Evolutionary conservation across 2,113 vertebrate genomes (phyloP), one percentile per base, ranked within the genome.

Genomic region (Trichechus manatus): DNA sequence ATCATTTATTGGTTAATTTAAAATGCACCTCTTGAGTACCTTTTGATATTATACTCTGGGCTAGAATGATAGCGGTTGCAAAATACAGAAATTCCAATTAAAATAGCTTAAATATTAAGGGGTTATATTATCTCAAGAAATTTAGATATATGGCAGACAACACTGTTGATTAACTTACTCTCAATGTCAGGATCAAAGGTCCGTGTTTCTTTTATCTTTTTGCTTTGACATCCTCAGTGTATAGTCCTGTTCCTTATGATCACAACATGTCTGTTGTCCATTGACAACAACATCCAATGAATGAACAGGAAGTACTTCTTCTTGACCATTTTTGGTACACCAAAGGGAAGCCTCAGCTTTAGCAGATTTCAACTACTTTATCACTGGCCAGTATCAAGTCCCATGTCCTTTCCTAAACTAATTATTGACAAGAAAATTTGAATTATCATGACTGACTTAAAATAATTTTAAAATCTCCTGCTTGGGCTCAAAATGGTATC

Each of bases 1-100:
- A 81, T 91, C n/a, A 77, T 42, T 83, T 44, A 80, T 44, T 89
- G 23, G 17, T 94, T 83, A 72, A 72, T 84, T 59, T 88, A n/a
- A 59, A 66, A 72, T 75, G 53, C 0, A 77, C 80, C 64, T 68
- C 8, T 79, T 79, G 31, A 92, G 50, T 9, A 89, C 1, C 9
- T 91, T 93, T 75, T 84, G 70, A 36, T 88, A 3, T 81, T 84
- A 75, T 27, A 63, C 75, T 39, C 17, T 66, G 95, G n/a, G 33
- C 3, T 93, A 91, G 10, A 93, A 87, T 53, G 27, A 56, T 39
- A 66, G 64, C 17, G 81, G 20, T 44, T 70, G 4, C 8, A 87
- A 82, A 4, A 39, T n/a, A 89, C 7, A 94, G 42, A 94, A 64
- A 91, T 95, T 92, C 3, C 6, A 78, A 86, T 53, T 72, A 61